Base-by-base conservation (phyloP, 2,888 invertebrate genomes). In the Synergus japonicus region DNA sequence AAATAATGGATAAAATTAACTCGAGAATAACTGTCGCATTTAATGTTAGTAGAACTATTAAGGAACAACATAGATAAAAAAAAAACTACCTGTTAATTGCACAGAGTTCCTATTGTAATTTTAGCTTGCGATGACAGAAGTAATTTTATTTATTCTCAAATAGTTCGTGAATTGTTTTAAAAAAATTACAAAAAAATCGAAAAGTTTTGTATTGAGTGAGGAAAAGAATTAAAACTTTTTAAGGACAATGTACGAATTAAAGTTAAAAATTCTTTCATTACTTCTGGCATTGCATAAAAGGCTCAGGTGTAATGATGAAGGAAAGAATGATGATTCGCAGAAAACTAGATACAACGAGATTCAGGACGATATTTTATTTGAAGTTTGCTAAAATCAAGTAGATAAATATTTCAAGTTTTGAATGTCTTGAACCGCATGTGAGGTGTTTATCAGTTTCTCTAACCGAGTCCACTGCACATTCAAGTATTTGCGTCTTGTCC, bases 51-150 rank as follows among this genome's bases (percentile, higher is more conserved):
- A 73, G 73, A 54, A 54, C 29, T 37, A 54, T 73, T 73, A 37
- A 54, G 49, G 49, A 22, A 46, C 15, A 69, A 69, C 8, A 22
- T 69, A 69, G 69, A 66, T 43, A 4, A 46, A 46, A 49, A 46
- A 49, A 54, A 67, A 73, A 54, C 15, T 9, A 54, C 37, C 54
- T 73, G 73, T 73, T 73, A 73, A 13, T 54, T 73, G 73, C 37
- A 54, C 73, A 73, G 73, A 73, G 73, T 73, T 73, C 37, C 73
- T 73, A 54, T 54, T 73, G 73, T 73, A 54, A 37, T 73, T 54
- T 73, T 73, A 73, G 41, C 73, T 54, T 54, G 49, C 54, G 37
- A n/a, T 73, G 73, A 37, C 73, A 73, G 54, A 73, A 73, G 73
- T 73, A 4, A 37, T n/a, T 49, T 73, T 54, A n/a, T 66, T 43